Percentiles rank a stretch among this genome's conserved stretches.
Conservation (phyloP, 2,113 vertebrate species). For the Charadrius vociferus region DNA sequence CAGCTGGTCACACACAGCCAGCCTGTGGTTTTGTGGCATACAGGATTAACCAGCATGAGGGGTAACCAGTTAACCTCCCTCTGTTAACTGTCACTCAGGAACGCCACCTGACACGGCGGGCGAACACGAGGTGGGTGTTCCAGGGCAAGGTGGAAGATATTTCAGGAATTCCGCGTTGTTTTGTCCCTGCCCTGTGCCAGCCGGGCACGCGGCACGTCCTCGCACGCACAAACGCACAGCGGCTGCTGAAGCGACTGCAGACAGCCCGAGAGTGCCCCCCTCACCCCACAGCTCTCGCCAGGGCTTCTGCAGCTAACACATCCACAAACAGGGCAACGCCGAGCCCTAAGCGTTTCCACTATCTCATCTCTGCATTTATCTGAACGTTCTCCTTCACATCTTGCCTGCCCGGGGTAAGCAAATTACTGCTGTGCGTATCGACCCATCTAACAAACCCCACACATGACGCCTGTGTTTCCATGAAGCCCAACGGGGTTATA, state of each 20-base stretch:
- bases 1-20: not conserved
- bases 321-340: not conserved
- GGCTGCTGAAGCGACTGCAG: not conserved
- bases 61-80: not conserved
- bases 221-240: not conserved
- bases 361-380: not conserved
- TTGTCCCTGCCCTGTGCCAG: not conserved
- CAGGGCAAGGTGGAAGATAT: not conserved
- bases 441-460: not conserved
- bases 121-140: accelerated
- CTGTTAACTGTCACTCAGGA: not conserved
- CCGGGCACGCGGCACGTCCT: not conserved
- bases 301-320: not conserved
- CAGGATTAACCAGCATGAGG: not conserved
- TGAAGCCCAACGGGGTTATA: not conserved
- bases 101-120: accelerated
- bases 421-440: not conserved
- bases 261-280: not conserved
- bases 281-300: not conserved
- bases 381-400: not conserved
- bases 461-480: not conserved
- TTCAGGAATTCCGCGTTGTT: not conserved
- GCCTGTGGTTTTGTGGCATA: not conserved
- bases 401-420: not conserved
- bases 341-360: not conserved